Evolutionary conservation across 2,113 vertebrate species (phyloP).

Genomic region (Murina feae): DNA sequence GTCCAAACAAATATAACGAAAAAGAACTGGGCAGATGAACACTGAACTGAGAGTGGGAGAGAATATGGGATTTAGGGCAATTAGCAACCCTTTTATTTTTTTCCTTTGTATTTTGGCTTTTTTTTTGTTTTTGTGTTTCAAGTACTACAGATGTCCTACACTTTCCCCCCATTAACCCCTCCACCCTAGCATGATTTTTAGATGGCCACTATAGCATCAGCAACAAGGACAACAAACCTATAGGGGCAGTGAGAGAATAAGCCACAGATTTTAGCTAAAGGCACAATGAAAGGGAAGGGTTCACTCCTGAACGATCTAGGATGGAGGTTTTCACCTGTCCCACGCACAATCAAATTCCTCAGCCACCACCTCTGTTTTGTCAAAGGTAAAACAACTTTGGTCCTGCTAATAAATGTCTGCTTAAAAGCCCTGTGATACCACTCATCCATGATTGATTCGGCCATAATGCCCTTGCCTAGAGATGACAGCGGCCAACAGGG

Average conservation of each 20-base stretch:
- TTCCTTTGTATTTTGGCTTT: not conserved
- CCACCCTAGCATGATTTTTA: not conserved
- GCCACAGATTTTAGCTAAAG: rapidly evolving
- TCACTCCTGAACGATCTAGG: not conserved
- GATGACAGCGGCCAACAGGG: not conserved
- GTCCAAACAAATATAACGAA: not conserved
- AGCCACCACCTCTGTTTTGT: not conserved
- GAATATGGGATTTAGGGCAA: not conserved
- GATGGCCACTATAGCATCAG: not conserved
- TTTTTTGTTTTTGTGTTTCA: not conserved
- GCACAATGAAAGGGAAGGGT: not conserved
- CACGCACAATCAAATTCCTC: not conserved
- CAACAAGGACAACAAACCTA: not conserved
- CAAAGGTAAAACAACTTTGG: not conserved
- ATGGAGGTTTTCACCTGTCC: not conserved
- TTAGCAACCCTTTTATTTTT: not conserved
- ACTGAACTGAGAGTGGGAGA: not conserved
- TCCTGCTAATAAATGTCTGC: not conserved
- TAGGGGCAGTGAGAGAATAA: not conserved
- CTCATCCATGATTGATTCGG: rapidly evolving
- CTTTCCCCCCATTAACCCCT: no score
- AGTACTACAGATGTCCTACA: no score
- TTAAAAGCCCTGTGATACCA: not conserved
- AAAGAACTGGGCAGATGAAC: not conserved
- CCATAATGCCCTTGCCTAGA: not conserved